These are phyloP conservation scores for Cataglyphis livida DNA, from an alignment of 2,888 invertebrate species.

Conservation along the genomic window DNA sequence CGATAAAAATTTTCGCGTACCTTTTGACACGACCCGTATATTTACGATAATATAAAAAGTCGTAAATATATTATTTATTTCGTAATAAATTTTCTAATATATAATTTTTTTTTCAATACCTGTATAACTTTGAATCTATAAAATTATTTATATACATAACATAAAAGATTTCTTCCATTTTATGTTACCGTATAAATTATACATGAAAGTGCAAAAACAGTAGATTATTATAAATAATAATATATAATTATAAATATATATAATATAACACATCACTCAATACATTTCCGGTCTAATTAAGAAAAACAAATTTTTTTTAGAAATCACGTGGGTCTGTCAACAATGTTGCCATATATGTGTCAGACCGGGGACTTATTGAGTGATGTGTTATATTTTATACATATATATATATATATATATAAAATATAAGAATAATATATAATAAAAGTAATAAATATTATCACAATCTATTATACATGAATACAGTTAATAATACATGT, in stretches of 20 bases:
- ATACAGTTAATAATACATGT: neutral
- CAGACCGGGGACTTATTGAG: too few species aligned
- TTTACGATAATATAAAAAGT: neutral
- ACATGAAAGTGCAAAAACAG: neutral
- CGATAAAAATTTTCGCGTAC: conserved; percentile 13
- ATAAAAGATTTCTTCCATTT: neutral
- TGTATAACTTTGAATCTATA: neutral
- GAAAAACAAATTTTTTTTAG: too few species aligned
- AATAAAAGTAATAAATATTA: neutral
- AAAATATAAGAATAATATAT: neutral
- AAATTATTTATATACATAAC: conserved; percentile 25
- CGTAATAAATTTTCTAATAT: neutral
- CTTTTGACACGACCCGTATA: neutral
- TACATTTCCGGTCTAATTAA: too few species aligned
- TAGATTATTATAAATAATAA: neutral
- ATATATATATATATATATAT: too few species aligned
- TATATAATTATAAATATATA: neutral
- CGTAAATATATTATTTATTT: neutral
- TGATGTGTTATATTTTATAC: too few species aligned
- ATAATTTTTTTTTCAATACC: neutral
- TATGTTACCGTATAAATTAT: neutral
- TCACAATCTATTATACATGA: neutral
- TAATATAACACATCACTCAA: too few species aligned
- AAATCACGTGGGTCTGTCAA: too few species aligned
- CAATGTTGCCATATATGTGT: too few species aligned